Base-by-base conservation (phyloP, 2,888 invertebrate species). In the Xanthorhoe designata region DNA sequence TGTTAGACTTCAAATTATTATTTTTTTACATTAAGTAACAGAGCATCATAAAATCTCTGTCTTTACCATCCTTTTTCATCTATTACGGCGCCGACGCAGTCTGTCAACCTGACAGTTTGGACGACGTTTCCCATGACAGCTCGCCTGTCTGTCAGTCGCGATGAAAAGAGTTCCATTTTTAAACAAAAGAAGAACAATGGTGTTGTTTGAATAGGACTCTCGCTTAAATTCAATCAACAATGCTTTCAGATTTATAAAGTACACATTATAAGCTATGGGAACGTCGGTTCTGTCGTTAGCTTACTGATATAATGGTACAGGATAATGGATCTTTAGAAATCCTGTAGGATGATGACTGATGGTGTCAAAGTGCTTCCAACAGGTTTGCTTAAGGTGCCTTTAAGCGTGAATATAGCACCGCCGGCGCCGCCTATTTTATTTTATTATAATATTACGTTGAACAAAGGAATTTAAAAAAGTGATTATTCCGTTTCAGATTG, bases 191-290 rank as follows among this genome's bases (percentile, higher is more conserved):
- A 83, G 89, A 89, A 91, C 91, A 91, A 91, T 89, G 77, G 79
- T 71, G 72, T 64, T 82, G 74, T 86, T 88, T 89, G 88, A 89
- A 91, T 90, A 84, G 87, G 79, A 79, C 81, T 83, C 83, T 84
- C 81, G 79, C 83, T 84, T 75, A 75, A 78, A 87, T 88, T 87
- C 82, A 86, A 87, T 88, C 85, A 83, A 90, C 89, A 88, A 88
- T 85, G 78, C 81, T 73, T 78, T 74, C 76, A 75, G 74, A 80
- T 80, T 82, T 81, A 79, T 81, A 77, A 74, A 74, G 69, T 73
- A 75, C 63, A 76, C 74, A 68, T 54, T 66, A 67, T 73, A 42
- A 71, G 69, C 67, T 42, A 57, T 64, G 57, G 54, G 68, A 68
- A 64, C 49, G 50, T 54, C 13, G 61, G 60, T 42, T 53, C 64